These are phyloP conservation scores for Sternotherus odoratus DNA, from an alignment of 2,797 vertebrate genomes.

Conservation along the genomic window DNA sequence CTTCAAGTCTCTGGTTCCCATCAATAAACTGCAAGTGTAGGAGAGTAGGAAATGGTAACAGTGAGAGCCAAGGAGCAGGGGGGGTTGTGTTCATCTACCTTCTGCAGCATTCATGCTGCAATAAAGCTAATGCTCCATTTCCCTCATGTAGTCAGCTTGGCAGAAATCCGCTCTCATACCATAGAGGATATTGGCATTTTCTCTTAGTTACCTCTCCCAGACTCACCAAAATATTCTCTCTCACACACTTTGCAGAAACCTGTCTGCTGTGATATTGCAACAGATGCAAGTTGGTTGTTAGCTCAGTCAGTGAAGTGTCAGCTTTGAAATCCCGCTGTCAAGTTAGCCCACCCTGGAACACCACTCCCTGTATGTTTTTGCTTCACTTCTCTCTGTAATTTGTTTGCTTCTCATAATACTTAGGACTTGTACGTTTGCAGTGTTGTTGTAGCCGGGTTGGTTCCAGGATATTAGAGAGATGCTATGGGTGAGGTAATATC, in stretches of 20 bases:
- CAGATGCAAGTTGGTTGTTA: conserved; percentile 45
- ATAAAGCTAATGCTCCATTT: conserved; percentile 15
- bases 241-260: conserved; percentile 44
- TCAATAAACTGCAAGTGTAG: conserved; percentile 41
- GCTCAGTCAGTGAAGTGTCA: conserved; percentile 64
- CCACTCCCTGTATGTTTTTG: neutral
- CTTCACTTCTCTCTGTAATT: conserved; percentile 15
- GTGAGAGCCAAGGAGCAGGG: neutral
- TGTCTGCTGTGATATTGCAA: neutral
- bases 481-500: neutral
- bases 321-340: conserved; percentile 52
- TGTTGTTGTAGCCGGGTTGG: neutral
- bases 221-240: conserved; percentile 2
- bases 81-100: neutral
- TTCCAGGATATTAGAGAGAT: neutral
- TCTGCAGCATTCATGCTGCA: neutral
- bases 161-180: conserved; percentile 43
- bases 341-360: conserved; percentile 7
- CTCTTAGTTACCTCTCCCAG: neutral
- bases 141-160: neutral
- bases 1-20: neutral
- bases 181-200: conserved; percentile 24
- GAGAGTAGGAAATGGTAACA: conserved; percentile 2
- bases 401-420: conserved; percentile 40
- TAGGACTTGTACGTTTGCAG: conserved; percentile 4